phyloP scores from a whole-genome alignment of 1,140 invertebrate genomes.

The Drosophila hydei region DNA sequence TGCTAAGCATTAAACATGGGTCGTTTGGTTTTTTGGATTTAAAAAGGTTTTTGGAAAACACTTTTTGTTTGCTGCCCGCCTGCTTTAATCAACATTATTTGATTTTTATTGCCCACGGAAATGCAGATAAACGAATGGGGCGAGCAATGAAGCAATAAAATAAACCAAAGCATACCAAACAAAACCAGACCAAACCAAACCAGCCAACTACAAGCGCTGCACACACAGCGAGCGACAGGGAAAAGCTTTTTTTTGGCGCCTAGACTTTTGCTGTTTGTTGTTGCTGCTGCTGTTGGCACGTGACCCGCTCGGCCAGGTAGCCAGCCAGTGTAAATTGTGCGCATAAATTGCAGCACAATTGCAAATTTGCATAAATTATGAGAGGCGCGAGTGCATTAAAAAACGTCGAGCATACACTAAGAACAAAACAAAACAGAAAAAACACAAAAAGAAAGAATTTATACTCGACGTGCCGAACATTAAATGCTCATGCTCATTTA shows the following conservation, averaged over 20 bases:
- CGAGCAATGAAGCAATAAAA: conserved; percentile 26
- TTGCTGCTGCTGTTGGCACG: conserved; percentile 33
- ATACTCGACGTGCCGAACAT: conserved; percentile 25
- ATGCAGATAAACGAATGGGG: conserved; percentile 38
- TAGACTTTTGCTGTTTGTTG: conserved; percentile 9
- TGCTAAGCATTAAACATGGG: conserved; percentile 35
- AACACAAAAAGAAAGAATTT: conserved; percentile 20
- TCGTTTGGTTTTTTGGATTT: conserved; percentile 7
- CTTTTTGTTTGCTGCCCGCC: conserved; percentile 13
- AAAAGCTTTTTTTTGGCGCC: conserved; percentile 23
- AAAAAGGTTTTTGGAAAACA: conserved; percentile 23
- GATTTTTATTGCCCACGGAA: conserved; percentile 43
- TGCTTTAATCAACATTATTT: conserved; percentile 46
- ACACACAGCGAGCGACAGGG: conserved; percentile 24
- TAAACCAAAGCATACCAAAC: conserved; percentile 16
- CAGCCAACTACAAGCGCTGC: conserved; percentile 6
- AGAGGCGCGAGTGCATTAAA: conserved; percentile 47
- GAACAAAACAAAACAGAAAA: conserved; percentile 17
- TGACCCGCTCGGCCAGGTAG: conserved; percentile 38
- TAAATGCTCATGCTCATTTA: conserved; percentile 15
- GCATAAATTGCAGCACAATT: conserved; percentile 51
- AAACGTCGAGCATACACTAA: conserved; percentile 17
- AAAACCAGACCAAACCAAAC: conserved; percentile 18
- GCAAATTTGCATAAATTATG: conserved; percentile 72
- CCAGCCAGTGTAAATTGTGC: conserved; percentile 50